phyloP scores from a whole-genome alignment of 2,797 vertebrate genomes.

The Pipistrellus pipistrellus region DNA sequence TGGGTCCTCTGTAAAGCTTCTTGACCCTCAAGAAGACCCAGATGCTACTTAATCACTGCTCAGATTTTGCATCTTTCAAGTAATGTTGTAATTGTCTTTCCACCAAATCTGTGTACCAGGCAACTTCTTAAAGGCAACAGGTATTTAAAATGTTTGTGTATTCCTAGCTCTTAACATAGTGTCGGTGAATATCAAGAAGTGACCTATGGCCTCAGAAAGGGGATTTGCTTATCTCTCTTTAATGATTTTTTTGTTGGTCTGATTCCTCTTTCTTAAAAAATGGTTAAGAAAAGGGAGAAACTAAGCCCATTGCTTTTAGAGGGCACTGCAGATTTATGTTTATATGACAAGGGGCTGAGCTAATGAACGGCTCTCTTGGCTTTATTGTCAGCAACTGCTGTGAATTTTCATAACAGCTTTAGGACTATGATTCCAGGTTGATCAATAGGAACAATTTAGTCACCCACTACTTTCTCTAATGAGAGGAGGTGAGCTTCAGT shows the following conservation, averaged over 20 bases:
- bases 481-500: background rate
- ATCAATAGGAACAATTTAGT: constrained; percentile 9
- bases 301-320: background rate
- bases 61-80: background rate
- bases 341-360: background rate
- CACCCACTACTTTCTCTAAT: background rate
- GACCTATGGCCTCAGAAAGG: background rate
- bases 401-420: background rate
- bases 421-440: background rate
- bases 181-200: background rate
- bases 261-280: background rate
- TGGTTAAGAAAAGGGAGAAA: background rate
- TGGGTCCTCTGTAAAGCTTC: background rate
- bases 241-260: constrained; percentile 5
- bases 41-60: background rate
- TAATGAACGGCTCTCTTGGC: background rate
- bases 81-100: background rate
- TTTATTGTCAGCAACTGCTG: background rate
- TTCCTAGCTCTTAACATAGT: background rate
- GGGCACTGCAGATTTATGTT: background rate
- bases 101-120: background rate
- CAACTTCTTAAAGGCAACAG: background rate
- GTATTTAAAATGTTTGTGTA: background rate
- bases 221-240: background rate
- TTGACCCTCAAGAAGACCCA: background rate